Conservation (phyloP, 2,888 invertebrate species). For the Yponomeuta plumbellus region DNA sequence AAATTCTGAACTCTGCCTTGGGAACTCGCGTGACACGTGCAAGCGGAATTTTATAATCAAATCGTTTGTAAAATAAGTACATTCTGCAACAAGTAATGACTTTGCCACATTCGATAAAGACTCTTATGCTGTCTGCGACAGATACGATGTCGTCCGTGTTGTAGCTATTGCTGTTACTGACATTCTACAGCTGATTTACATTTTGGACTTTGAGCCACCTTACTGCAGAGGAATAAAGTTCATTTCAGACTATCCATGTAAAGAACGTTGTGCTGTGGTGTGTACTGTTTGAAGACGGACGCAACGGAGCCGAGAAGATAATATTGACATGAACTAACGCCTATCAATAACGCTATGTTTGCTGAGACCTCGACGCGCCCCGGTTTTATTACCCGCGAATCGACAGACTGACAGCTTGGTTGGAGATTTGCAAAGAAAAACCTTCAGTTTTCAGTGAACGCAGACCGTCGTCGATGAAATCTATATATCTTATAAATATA, state of each 20-base stretch:
- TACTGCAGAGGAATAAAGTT: no score
- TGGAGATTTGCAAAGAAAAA: neutral
- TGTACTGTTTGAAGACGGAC: neutral
- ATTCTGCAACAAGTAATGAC: no score
- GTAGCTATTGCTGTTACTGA: no score
- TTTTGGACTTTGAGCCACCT: no score
- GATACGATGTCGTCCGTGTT: no score
- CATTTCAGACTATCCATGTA: no score
- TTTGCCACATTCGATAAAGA: no score
- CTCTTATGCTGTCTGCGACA: no score
- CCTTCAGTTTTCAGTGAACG: neutral
- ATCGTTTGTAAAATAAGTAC: neutral
- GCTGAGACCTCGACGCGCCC: neutral
- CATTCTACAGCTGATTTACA: no score
- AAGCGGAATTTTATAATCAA: neutral
- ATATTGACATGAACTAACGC: slow-evolving; percentile 4
- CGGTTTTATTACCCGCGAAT: neutral
- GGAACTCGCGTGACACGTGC: neutral
- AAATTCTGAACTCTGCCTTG: no score
- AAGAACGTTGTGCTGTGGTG: no score
- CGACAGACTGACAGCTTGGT: neutral
- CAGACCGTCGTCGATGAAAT: neutral
- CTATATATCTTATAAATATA: no score
- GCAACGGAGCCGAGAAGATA: neutral
- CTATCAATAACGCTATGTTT: slow-evolving; percentile 1